Base-by-base conservation (phyloP, 2,797 vertebrate species). In the Pagetopsis macropterus region DNA sequence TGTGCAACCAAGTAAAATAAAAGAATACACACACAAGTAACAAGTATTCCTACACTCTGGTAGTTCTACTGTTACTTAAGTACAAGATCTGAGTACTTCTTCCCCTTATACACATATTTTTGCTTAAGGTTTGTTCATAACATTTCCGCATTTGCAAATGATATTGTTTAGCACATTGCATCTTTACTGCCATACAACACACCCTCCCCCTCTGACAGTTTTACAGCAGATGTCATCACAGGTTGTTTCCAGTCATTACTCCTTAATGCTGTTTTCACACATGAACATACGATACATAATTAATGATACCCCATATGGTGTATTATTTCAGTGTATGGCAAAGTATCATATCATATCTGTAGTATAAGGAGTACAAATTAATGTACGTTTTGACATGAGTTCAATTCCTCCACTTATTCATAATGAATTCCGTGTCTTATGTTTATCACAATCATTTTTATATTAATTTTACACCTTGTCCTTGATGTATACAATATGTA, bases 1-100 rank as follows among this genome's bases (percentile, higher is more conserved):
- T 8, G 65, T 65, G 76, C 44, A 61, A 70, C 64, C 45, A 31
- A 54, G 61, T 27, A 64, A 76, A 76, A 57, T n/a, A 62, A 23
- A 5, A 21, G 2, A 4, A 46, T 3, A 27, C 54, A 76, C 16
- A 23, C 52, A 27, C 41, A 14, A 27, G 27, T 27, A 27, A 27
- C 27, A 27, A 27, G 27, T 27, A 27, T 27, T 27, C 27, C 4
- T 27, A 27, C 27, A 27, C 27, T 27, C 27, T 27, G 27, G 27
- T 27, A 27, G 27, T 27, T 27, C 27, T 27, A 27, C 27, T 27
- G 27, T 27, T 27, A 27, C 27, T 27, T 5, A 5, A 27, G 27
- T 27, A 27, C 27, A 27, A 27, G 4, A 5, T 27, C 27, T 27
- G 27, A 27, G 27, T 27, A 27, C 27, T 27, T 27, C 27, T 27